phyloP scores from a whole-genome alignment of 23 tunicate genomes.

The Diplosoma virens region DNA sequence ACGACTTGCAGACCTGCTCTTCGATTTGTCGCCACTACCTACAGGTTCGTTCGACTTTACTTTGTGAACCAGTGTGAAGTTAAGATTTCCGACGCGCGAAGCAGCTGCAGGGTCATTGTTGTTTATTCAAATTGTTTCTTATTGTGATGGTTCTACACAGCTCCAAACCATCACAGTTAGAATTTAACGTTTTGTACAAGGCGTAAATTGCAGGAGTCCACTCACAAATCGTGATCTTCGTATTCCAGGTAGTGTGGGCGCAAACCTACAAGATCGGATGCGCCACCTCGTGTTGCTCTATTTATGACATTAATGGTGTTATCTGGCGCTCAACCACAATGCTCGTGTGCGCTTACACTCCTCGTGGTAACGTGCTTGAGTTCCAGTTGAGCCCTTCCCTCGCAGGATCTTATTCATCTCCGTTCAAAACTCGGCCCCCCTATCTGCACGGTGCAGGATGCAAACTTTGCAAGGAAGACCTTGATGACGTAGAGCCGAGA shows the following conservation, averaged over 20 bases:
- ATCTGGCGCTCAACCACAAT: constrained; percentile 49
- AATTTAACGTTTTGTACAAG: too few species aligned
- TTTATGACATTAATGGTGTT: constrained; percentile 49
- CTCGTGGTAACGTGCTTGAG: constrained; percentile 64
- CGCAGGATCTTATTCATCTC: constrained; percentile 5
- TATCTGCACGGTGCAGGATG: constrained; percentile 40
- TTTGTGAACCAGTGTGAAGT: too few species aligned
- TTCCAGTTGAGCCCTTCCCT: neutral
- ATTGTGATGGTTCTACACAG: too few species aligned
- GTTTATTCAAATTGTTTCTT: too few species aligned
- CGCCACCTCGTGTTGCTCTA: constrained; percentile 49
- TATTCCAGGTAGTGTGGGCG: constrained; percentile 84
- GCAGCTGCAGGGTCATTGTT: too few species aligned
- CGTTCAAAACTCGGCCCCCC: constrained; percentile 24
- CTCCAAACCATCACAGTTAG: too few species aligned
- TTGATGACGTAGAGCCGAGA: neutral
- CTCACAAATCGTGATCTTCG: too few species aligned
- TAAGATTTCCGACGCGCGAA: too few species aligned
- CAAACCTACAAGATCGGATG: constrained; percentile 80
- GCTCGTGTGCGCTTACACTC: constrained; percentile 76
- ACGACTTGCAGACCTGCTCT: constrained; percentile 33
- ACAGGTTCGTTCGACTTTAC: constrained; percentile 39
- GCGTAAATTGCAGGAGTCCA: too few species aligned
- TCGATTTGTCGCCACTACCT: constrained; percentile 76
- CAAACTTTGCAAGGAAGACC: constrained; percentile 29